A percentile compares a stretch with the other conserved stretches of the same genome.
Evolutionary conservation across 2,113 vertebrate genomes (phyloP).

Genomic region (Pteronura brasiliensis): DNA sequence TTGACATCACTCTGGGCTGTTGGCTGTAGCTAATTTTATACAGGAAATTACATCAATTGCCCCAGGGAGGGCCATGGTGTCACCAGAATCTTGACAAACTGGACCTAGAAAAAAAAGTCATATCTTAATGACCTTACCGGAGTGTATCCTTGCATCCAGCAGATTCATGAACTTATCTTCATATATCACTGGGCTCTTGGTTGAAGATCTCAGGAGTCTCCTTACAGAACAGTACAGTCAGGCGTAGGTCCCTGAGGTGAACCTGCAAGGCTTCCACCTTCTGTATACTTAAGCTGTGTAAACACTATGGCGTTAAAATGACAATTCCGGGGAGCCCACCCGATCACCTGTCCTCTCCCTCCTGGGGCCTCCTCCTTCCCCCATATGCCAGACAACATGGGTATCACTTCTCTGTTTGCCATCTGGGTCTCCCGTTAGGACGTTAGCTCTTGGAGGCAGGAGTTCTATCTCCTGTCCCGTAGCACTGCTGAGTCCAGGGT

Average conservation of each 20-base stretch:
- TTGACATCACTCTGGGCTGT: not conserved
- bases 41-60: not conserved
- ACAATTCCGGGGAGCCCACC: rapidly evolving
- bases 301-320: not conserved
- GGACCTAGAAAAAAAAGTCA: not conserved
- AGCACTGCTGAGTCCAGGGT: not conserved
- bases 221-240: not conserved
- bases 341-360: rapidly evolving
- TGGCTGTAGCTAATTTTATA: not conserved
- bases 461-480: not conserved
- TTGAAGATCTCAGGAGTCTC: not conserved
- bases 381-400: rapidly evolving
- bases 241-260: not conserved
- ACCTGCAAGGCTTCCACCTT: not conserved
- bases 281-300: not conserved
- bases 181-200: not conserved
- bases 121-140: not conserved
- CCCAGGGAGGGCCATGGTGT: not conserved
- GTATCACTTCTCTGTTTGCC: no score
- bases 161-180: not conserved
- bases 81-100: not conserved
- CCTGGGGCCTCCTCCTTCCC: no score
- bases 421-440: not conserved
- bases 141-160: not conserved
- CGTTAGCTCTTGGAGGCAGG: not conserved